Evolutionary conservation across 2,888 invertebrate genomes (phyloP), one percentile per base, ranked within the genome.

Genomic region (Sinelater perroti): DNA sequence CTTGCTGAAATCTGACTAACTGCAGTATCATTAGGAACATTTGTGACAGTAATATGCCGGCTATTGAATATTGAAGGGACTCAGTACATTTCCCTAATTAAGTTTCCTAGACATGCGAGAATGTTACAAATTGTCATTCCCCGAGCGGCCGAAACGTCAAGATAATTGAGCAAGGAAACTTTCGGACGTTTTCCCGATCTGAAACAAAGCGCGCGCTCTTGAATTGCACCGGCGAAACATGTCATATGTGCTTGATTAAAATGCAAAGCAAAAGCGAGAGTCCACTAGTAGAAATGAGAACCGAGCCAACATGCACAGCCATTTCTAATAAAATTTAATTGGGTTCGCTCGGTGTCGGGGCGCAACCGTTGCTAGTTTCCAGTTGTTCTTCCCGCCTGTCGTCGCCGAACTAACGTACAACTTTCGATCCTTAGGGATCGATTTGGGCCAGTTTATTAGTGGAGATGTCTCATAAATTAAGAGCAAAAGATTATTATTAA

Each of bases 291-390:
- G 33, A 46, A 38, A 38, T 54, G 54, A 54, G 46, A 36, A 54
- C 36, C 20, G 54, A 54, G 38, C 54, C 28, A 54, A 54, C 54
- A 54, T 18, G 36, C 36, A 54, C 54, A 46, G 54, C 38, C 46
- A 46, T 54, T 54, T 54, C 45, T 54, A 54, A 54, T 54, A 54
- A 54, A 54, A 54, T 54, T 54, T 54, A 54, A 54, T 54, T 54
- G 54, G 54, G 46, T 38, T 54, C 38, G 20, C 54, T 30, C 54
- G 45, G 44, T 54, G 45, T 54, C 46, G 46, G 31, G 45, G 54
- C 35, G 40, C 36, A 46, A 35, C 40, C 45, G 46, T 30, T 54
- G 38, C 46, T 40, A 54, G 26, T 31, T 36, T 26, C 38, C 54
- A 38, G 36, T 45, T 53, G 53, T 54, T 54, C 46, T 46, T 53